These are phyloP conservation scores for Spizaetus ornatus DNA, from an alignment of 2,113 vertebrate species.

Conservation along the genomic window DNA sequence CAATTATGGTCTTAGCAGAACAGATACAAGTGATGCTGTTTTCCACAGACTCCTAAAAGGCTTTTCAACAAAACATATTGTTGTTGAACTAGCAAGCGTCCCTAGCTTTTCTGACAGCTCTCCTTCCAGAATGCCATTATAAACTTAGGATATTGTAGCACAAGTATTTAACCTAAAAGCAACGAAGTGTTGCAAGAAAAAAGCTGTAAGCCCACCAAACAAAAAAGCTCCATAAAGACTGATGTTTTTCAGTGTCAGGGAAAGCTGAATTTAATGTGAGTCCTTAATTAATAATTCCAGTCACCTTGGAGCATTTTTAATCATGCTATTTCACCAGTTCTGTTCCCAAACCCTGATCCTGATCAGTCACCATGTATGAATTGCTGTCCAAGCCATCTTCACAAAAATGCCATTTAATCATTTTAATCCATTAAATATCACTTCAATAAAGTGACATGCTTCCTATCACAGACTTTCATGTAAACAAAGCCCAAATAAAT, in stretches of 20 bases:
- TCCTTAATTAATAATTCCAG: background rate
- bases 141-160: background rate
- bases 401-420: background rate
- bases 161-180: background rate
- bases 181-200: background rate
- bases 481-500: background rate
- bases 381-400: background rate
- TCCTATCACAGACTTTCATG: background rate
- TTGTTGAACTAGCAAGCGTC: background rate
- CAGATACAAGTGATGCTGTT: background rate
- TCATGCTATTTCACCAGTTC: background rate
- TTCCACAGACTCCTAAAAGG: background rate
- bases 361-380: background rate
- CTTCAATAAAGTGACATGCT: background rate
- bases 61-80: background rate
- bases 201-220: background rate
- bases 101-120: background rate
- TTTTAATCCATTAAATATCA: background rate
- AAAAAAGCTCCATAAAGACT: background rate
- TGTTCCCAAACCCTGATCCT: background rate
- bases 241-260: background rate
- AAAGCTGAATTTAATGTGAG: background rate
- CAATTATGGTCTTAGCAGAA: background rate
- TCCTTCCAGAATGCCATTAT: background rate
- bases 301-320: background rate